Evolutionary conservation across 2,888 invertebrate species (phyloP).

Genomic region (Baccha elongata): DNA sequence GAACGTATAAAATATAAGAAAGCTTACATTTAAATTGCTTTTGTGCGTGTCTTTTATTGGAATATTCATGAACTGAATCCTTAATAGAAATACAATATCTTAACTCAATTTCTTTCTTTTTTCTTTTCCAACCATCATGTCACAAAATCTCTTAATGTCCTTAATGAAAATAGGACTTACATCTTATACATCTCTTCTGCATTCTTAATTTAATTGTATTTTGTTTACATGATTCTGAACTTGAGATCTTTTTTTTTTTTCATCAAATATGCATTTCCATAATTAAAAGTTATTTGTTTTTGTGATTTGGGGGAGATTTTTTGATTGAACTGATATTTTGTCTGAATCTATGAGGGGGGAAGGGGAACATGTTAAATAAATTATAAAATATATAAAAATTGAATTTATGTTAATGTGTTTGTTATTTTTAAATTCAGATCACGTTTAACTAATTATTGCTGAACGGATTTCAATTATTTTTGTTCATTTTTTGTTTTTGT

Average conservation of each 20-base stretch:
- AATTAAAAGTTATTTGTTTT: constrained; percentile 14
- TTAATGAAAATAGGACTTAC: neutral
- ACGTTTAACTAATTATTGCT: no score
- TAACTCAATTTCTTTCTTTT: neutral
- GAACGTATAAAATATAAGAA: neutral
- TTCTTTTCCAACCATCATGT: no score
- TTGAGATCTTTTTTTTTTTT: constrained; percentile 8
- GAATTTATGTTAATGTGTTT: no score
- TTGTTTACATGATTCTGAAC: constrained; percentile 13
- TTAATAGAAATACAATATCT: neutral
- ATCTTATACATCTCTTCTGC: neutral
- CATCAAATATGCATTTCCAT: constrained; percentile 3
- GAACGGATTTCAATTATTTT: no score
- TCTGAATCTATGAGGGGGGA: no score
- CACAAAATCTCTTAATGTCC: neutral
- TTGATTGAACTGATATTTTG: no score
- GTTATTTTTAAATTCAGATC: no score
- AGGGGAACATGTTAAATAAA: no score
- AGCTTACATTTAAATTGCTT: constrained; percentile 10
- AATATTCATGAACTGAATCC: constrained; percentile 2
- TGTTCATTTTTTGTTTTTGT: no score
- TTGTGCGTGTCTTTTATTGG: constrained; percentile 2
- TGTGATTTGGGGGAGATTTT: no score
- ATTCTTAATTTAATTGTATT: constrained; percentile 2
- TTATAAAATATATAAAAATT: no score